Percentiles rank a stretch among this genome's conserved stretches.
These are phyloP conservation scores for Heliconius aoede DNA, from an alignment of 2,888 invertebrate species.

Conservation along the genomic window DNA sequence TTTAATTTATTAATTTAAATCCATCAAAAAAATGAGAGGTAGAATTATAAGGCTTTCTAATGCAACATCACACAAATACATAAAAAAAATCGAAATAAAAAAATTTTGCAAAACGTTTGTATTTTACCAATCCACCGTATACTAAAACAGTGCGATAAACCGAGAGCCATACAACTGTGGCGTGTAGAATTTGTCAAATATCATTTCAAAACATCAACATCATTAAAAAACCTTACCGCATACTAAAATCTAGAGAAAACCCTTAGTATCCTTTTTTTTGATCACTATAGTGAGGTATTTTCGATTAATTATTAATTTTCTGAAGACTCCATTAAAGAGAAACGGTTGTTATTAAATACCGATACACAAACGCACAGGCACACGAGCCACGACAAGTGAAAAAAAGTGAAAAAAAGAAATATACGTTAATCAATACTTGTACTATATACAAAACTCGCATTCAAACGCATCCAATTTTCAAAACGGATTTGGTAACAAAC, in stretches of 20 bases:
- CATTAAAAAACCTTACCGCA: slow-evolving; percentile 76
- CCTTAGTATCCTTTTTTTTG: slow-evolving; percentile 77
- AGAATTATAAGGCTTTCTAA: slow-evolving; percentile 10
- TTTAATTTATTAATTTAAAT: neutral
- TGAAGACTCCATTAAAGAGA: slow-evolving; percentile 62
- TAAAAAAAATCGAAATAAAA: neutral
- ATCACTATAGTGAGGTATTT: slow-evolving; percentile 82
- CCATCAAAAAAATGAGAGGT: slow-evolving; percentile 11
- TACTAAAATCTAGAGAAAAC: slow-evolving; percentile 72
- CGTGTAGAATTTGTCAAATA: slow-evolving; percentile 77
- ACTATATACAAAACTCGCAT: slow-evolving; percentile 72
- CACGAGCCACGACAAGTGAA: slow-evolving; percentile 44
- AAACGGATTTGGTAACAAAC: slow-evolving; percentile 71
- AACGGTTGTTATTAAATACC: slow-evolving; percentile 64
- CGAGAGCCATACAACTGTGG: slow-evolving; percentile 52
- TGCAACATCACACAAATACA: neutral
- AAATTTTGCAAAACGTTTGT: neutral
- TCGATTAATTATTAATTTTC: slow-evolving; percentile 69
- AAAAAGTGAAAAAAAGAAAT: slow-evolving; percentile 50
- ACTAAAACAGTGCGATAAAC: slow-evolving; percentile 41
- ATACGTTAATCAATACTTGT: slow-evolving; percentile 58
- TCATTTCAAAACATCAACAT: slow-evolving; percentile 75
- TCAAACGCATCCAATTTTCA: slow-evolving; percentile 63
- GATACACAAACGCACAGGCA: slow-evolving; percentile 40
- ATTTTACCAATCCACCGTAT: slow-evolving; percentile 10